Evolutionary conservation across 53 echinoderm and acorn worm genomes (phyloP).

Genomic region (Stichopus horrens): DNA sequence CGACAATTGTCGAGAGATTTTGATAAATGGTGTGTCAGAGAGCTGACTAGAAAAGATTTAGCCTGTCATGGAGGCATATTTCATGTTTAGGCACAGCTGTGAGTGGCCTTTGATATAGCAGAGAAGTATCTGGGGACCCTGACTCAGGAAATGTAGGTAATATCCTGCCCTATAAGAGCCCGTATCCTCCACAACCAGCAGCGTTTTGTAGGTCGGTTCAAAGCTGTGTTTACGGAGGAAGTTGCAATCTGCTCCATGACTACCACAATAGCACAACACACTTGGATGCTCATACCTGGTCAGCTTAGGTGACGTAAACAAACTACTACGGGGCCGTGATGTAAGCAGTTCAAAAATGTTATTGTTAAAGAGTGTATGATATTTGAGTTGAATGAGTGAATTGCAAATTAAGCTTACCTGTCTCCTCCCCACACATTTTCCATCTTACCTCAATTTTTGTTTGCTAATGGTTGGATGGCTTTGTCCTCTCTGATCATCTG

Average conservation of each 20-base stretch:
- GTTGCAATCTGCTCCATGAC: background rate
- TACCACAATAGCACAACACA: no score
- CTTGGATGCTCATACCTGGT: no score
- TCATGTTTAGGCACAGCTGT: constrained; percentile 19
- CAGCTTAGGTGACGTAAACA: no score
- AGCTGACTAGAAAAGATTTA: constrained; percentile 16
- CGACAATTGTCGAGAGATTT: constrained; percentile 11
- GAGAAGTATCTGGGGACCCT: constrained; percentile 21
- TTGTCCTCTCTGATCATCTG: no score
- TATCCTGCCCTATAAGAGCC: constrained; percentile 29
- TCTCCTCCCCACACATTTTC: no score
- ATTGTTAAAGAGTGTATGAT: no score
- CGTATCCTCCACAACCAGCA: background rate
- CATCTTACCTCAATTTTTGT: no score
- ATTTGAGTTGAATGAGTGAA: no score
- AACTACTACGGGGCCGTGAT: no score
- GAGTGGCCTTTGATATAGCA: constrained; percentile 3
- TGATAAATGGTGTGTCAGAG: constrained; percentile 32
- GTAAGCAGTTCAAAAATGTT: no score
- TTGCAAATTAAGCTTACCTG: no score
- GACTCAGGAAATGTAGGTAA: constrained; percentile 11
- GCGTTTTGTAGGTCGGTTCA: constrained; percentile 38
- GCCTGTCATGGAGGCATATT: constrained; percentile 27
- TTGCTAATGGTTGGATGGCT: no score
- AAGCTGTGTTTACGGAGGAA: constrained; percentile 6